These are phyloP conservation scores for Alentia gelatinosa DNA, from an alignment of 2,888 invertebrate genomes.

Conservation along the genomic window DNA sequence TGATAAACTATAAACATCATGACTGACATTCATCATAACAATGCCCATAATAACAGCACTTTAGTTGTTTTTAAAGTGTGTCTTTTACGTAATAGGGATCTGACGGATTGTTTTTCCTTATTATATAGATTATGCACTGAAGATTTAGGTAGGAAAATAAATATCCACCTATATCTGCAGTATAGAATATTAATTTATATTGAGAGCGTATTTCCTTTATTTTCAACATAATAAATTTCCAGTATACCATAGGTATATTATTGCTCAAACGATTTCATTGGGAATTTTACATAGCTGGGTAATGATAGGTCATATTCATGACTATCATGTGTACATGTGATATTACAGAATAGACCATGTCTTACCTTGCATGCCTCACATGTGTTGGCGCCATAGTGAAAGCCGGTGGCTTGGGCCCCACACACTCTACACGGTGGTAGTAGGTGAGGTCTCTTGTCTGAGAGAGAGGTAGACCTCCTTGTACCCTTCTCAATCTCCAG, in stretches of 20 bases:
- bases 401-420: conserved; percentile 66
- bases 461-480: neutral
- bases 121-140: too few species aligned
- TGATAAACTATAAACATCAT: too few species aligned
- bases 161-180: neutral
- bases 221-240: too few species aligned
- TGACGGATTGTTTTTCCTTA: too few species aligned
- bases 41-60: too few species aligned
- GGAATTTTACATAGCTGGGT: neutral
- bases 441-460: conserved; percentile 10
- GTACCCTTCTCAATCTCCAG: neutral
- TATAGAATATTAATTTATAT: neutral
- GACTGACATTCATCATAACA: too few species aligned
- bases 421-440: conserved; percentile 68
- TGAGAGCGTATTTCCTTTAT: too few species aligned
- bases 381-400: conserved; percentile 69
- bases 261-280: neutral
- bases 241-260: too few species aligned
- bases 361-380: conserved; percentile 70
- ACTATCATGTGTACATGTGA: neutral
- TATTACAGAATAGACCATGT: neutral
- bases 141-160: too few species aligned
- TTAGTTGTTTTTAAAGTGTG: too few species aligned
- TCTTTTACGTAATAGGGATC: too few species aligned
- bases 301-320: neutral